Percentiles rank a stretch among this genome's conserved stretches.
phyloP scores from a whole-genome alignment of 2,113 vertebrate species.

The Glaucidium brasilianum region DNA sequence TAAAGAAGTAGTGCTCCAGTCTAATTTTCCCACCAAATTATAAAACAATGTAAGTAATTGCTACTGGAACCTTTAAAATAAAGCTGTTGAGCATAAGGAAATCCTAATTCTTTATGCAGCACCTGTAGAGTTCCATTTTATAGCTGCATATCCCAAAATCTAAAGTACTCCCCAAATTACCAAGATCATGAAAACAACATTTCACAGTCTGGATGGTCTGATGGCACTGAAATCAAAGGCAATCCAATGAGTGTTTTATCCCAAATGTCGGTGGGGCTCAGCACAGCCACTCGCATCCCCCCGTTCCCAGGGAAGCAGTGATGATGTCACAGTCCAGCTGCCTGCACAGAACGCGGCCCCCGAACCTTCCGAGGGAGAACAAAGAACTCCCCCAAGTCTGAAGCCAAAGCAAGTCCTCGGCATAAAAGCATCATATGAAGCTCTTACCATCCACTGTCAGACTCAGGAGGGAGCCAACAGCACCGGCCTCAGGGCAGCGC shows the following conservation, averaged over 20 bases:
- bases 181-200: neutral
- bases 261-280: neutral
- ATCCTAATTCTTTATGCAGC: neutral
- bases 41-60: neutral
- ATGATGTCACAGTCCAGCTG: slow-evolving; percentile 22
- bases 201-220: neutral
- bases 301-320: neutral
- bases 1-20: neutral
- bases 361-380: neutral
- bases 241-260: neutral
- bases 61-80: neutral
- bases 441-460: neutral
- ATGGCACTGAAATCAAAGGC: neutral
- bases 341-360: rapidly evolving
- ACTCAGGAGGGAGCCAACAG: neutral
- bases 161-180: neutral
- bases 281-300: neutral
- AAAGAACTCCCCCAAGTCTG: neutral
- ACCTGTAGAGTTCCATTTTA: no score
- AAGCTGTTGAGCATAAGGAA: neutral
- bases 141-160: neutral
- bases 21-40: neutral
- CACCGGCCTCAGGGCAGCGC: rapidly evolving
- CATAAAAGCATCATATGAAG: rapidly evolving
- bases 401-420: neutral